Conservation (phyloP, 2,888 invertebrate genomes). For the Caenorhabditis sinica region DNA sequence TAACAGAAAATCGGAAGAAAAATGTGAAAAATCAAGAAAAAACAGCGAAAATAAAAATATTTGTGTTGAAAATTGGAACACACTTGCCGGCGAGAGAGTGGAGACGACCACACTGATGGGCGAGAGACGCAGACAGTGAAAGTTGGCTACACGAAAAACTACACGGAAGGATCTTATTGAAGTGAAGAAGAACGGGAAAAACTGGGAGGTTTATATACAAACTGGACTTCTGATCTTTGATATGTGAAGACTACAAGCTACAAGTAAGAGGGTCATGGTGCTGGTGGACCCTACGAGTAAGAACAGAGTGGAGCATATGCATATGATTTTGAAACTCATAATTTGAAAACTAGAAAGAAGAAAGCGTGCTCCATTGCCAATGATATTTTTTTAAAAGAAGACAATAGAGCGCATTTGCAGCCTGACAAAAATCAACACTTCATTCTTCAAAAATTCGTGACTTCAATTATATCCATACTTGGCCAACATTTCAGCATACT, state of each 20-base stretch:
- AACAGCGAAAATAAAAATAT: neutral
- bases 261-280: neutral
- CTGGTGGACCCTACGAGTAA: neutral
- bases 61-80: neutral
- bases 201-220: neutral
- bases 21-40: neutral
- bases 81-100: neutral
- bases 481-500: constrained; percentile 5
- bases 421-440: too few relatives aligned
- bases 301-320: neutral
- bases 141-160: neutral
- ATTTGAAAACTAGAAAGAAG: too few relatives aligned
- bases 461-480: constrained; percentile 2
- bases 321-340: too few relatives aligned
- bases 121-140: constrained; percentile 25
- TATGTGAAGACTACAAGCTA: neutral
- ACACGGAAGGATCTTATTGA: neutral
- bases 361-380: too few relatives aligned
- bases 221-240: neutral
- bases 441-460: neutral
- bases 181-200: neutral
- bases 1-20: neutral
- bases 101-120: neutral
- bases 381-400: too few relatives aligned
- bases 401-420: too few relatives aligned